These are phyloP conservation scores for Cheilinus undulatus DNA, from an alignment of 2,113 vertebrate genomes.

Conservation along the genomic window DNA sequence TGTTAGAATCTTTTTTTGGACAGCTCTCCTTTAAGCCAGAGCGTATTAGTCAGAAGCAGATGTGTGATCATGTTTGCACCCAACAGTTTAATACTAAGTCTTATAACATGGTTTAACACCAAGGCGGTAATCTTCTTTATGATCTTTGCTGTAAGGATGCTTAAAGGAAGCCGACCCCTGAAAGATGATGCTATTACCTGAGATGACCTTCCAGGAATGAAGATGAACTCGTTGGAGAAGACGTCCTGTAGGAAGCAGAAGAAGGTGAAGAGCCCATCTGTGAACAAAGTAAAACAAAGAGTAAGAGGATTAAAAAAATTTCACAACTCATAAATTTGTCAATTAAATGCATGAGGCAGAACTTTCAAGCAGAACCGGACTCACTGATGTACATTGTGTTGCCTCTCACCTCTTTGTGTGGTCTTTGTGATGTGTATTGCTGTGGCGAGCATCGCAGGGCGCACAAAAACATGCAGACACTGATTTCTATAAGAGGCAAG, in stretches of 20 bases:
- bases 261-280: conserved; percentile 88
- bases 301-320: neutral
- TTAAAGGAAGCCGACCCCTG: neutral
- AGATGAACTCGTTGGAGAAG: conserved; percentile 93
- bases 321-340: neutral
- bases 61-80: too few species aligned
- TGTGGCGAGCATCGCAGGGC: conserved; percentile 87
- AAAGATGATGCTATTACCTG: conserved; percentile 81
- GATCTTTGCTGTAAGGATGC: neutral
- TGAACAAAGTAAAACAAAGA: conserved; percentile 30
- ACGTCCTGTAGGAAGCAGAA: conserved; percentile 89
- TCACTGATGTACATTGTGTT: neutral
- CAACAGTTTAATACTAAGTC: too few species aligned
- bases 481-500: conserved; percentile 94
- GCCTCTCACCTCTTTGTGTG: conserved; percentile 84
- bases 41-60: too few species aligned
- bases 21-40: too few species aligned
- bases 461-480: conserved; percentile 88
- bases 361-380: neutral
- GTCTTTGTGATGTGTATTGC: conserved; percentile 82
- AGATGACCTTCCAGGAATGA: conserved; percentile 85
- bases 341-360: neutral
- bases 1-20: neutral
- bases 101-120: neutral
- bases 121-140: conserved; percentile 1